phyloP scores from a whole-genome alignment of 2,888 invertebrate genomes.

The Xestia xanthographa region DNA sequence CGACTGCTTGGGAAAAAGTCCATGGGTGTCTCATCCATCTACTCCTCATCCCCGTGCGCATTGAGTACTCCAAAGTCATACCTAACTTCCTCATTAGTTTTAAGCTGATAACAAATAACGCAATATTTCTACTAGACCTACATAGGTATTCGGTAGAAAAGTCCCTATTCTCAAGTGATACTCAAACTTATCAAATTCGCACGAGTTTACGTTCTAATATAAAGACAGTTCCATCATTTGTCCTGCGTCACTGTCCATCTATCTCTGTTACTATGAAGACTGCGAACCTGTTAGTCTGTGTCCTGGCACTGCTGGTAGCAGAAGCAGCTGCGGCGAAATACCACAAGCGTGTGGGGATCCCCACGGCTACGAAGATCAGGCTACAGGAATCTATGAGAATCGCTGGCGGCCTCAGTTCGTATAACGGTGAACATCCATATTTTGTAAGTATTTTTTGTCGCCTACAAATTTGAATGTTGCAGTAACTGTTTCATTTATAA shows the following conservation, averaged over 20 bases:
- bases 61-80: background rate
- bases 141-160: background rate
- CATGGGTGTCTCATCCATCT: background rate
- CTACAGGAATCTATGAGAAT: slow-evolving; percentile 47
- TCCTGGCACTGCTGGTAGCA: slow-evolving; percentile 22
- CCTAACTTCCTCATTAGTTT: background rate
- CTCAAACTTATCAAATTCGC: slow-evolving; percentile 32
- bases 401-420: slow-evolving; percentile 40
- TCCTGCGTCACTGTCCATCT: background rate
- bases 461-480: background rate
- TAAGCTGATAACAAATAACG: slow-evolving; percentile 7
- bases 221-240: background rate
- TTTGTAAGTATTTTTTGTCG: slow-evolving; percentile 27
- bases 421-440: slow-evolving; percentile 46
- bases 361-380: slow-evolving; percentile 31
- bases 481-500: background rate
- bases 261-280: slow-evolving; percentile 29
- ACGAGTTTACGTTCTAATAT: slow-evolving; percentile 15
- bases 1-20: background rate
- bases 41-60: too few species aligned
- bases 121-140: background rate
- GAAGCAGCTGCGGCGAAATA: slow-evolving; percentile 10
- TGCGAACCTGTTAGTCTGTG: slow-evolving; percentile 7
- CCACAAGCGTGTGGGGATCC: slow-evolving; percentile 47
- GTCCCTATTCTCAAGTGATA: slow-evolving; percentile 28